Conservation (phyloP, 2,888 invertebrate species). For the Emmelina monodactyla region DNA sequence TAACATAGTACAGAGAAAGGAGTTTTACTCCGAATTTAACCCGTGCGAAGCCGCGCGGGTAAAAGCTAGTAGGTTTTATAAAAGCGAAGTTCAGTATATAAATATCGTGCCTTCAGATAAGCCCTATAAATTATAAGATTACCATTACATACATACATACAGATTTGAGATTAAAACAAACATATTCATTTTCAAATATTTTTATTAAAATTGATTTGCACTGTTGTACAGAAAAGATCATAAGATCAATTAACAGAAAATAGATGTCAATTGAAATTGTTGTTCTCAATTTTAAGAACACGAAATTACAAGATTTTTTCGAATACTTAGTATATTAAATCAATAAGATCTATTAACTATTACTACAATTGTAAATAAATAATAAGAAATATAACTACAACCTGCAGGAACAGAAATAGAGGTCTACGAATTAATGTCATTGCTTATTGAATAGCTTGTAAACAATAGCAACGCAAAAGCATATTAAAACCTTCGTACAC, state of each 20-base stretch:
- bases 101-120: too few relatives aligned
- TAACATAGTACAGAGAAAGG: too few relatives aligned
- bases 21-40: too few relatives aligned
- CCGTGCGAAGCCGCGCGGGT: too few relatives aligned
- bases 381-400: constrained; percentile 59
- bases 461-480: constrained; percentile 40
- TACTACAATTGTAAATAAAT: constrained; percentile 63
- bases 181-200: constrained; percentile 35
- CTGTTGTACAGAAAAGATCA: constrained; percentile 33
- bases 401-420: constrained; percentile 48
- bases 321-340: constrained; percentile 25
- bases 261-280: not conserved
- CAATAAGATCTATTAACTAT: constrained; percentile 37
- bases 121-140: too few relatives aligned
- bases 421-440: constrained; percentile 59
- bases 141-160: too few relatives aligned
- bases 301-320: not conserved
- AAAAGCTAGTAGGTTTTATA: too few relatives aligned
- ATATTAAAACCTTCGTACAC: constrained; percentile 45
- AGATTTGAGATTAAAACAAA: too few relatives aligned
- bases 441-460: constrained; percentile 28
- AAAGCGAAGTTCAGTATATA: too few relatives aligned
- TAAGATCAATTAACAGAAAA: not conserved
- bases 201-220: constrained; percentile 58
- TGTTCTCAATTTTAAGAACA: not conserved